These are phyloP conservation scores for Percina caprodes DNA, from an alignment of 2,113 vertebrate species.

Conservation along the genomic window DNA sequence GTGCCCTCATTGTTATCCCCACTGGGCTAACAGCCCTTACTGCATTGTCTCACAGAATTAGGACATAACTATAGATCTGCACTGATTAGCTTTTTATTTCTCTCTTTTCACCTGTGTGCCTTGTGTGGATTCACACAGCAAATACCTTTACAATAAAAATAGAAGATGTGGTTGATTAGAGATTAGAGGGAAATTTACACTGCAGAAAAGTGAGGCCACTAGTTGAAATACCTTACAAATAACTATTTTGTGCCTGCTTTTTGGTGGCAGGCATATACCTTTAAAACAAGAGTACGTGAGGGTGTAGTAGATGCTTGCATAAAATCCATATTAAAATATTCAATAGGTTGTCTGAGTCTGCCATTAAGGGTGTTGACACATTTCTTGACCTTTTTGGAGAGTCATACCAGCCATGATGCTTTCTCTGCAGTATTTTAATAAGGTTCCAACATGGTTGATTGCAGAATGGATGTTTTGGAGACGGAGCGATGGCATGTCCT, in stretches of 20 bases:
- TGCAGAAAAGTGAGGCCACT: neutral
- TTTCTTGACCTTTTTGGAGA: neutral
- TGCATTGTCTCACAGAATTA: constrained; percentile 25
- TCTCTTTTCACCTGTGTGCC: neutral
- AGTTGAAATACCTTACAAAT: neutral
- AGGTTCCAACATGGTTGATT: neutral
- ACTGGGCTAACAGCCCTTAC: constrained; percentile 46
- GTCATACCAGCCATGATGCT: neutral
- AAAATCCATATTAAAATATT: neutral
- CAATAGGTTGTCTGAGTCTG: neutral
- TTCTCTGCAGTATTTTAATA: neutral
- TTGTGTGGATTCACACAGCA: constrained; percentile 21
- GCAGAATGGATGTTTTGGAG: no score
- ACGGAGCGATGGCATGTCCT: no score
- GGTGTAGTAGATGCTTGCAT: neutral
- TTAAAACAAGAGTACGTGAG: neutral
- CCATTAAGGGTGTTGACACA: neutral
- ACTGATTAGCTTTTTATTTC: constrained; percentile 44
- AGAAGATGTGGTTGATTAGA: neutral
- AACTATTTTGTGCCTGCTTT: neutral
- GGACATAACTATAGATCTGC: constrained; percentile 39
- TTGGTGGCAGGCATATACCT: neutral
- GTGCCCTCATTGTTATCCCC: constrained; percentile 47
- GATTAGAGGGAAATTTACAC: neutral
- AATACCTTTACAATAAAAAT: neutral